phyloP scores from a whole-genome alignment of 2,797 vertebrate species.

The Microcaecilia unicolor region DNA sequence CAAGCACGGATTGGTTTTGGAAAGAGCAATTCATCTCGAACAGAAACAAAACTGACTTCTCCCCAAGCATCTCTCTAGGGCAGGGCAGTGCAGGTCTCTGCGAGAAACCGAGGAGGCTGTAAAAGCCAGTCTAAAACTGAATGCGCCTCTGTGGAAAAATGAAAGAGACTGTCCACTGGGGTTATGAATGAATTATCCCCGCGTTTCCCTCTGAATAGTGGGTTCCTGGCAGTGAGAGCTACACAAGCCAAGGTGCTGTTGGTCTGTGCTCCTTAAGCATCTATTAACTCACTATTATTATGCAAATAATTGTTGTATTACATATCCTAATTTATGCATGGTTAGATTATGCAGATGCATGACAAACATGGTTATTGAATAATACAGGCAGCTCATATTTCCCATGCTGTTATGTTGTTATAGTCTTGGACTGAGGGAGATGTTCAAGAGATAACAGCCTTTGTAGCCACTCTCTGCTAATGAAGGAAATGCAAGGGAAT shows the following conservation, averaged over 20 bases:
- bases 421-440: no score
- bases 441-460: not conserved
- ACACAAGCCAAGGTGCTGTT: conserved; percentile 85
- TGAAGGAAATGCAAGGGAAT: no score
- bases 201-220: conserved; percentile 34
- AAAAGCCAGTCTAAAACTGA: no score
- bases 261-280: conserved; percentile 95
- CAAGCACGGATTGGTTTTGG: no score
- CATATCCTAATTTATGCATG: conserved; percentile 98
- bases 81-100: no score
- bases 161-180: conserved; percentile 34
- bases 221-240: no score
- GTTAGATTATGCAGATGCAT: conserved; percentile 79
- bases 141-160: no score
- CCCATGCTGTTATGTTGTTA: conserved; percentile 45
- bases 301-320: conserved; percentile 99
- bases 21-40: no score
- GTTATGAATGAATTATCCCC: conserved; percentile 36
- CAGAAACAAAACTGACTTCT: no score
- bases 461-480: no score
- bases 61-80: no score
- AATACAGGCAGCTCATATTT: conserved; percentile 51
- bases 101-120: no score
- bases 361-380: conserved; percentile 71
- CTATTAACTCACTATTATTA: conserved; percentile 99